Evolutionary conservation across 2,113 vertebrate species (phyloP), one percentile per base, ranked within the genome.

Genomic region (Mungos mungo): DNA sequence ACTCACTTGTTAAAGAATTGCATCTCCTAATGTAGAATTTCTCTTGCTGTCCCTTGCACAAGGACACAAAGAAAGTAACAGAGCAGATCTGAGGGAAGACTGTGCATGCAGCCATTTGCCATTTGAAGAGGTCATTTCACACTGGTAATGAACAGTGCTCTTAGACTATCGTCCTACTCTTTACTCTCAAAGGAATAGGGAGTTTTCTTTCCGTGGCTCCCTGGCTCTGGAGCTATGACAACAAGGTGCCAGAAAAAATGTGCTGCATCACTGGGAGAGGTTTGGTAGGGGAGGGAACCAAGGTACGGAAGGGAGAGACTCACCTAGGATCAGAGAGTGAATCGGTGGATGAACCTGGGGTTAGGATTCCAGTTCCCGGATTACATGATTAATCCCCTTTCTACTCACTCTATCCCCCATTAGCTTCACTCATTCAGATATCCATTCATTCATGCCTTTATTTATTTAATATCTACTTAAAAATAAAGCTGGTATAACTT

Each of bases 101-200:
- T 69, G 60, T 68, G 69, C 80, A 63, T 72, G 52, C 93, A 88
- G 47, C 57, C 63, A 15, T 82, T 97, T 92, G 27, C n/a, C 66
- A 27, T 88, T 81, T 71, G n/a, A 90, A 93, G 66, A 84, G 31
- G 38, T n/a, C 94, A 90, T 86, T 96, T 96, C 60, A 50, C 3
- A 3, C 85, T 69, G n/a, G 54, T 79, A 95, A 72, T 27, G 68
- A 93, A 31, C n/a, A 76, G 1, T 57, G 15, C 63, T 57, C 83
- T 79, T 77, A 35, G n/a, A 29, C 66, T 54, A 41, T 33, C n/a
- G 23, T 50, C 33, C 12, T 4, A 76, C 82, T 93, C 74, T 97
- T 89, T 25, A 29, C 89, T 69, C 27, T 80, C 33, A 79, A 41
- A 87, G 29, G 31, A 47, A 45, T 25, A 25, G 38, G 38, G 65